Base-by-base conservation (phyloP, 2,797 vertebrate genomes). In the Gallirallus australis region DNA sequence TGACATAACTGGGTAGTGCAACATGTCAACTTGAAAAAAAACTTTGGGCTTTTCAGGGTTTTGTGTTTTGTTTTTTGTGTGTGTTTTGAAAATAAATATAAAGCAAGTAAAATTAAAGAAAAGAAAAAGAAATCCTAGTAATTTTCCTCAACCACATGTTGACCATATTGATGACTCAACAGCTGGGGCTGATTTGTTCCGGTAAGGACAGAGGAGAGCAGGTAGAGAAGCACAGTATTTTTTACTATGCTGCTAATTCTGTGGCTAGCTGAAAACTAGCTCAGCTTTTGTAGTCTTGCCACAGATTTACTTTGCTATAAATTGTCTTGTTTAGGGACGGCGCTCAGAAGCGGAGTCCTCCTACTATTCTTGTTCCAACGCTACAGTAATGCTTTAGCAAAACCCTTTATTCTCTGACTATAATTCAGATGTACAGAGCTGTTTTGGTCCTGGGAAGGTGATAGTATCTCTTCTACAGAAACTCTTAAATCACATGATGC, bases 251-350 rank as follows among this genome's bases (percentile, higher is more conserved):
- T 94, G 59, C 50, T 96, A 81, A 80, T 86, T 94, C 76, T 72
- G 45, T 73, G 57, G 61, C 77, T 82, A 88, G 19, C 2, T 15
- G 71, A 80, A 93, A 90, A 81, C 50, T 47, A 88, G 37, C 53
- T 96, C 78, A 68, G 82, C 63, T 89, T 94, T 84, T 89, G 64
- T 53, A 66, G 66, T 91, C 77, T 90, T 94, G 59, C 39, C 86
- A 79, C 42, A 90, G 87, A 88, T 72, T 79, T 78, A 91, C 69
- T 63, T 90, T 88, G 17, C 79, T 94, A 68, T 94, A 93, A 95
- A 97, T 91, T 89, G 31, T 78, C 21, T 90, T 90, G 52, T 83
- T 90, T 94, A 57, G 66, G 37, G 90, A 50, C 3, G 9, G 12
- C 47, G 61, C 54, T 94, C 56, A 90, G 88, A 89, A 89, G 25